phyloP scores from a whole-genome alignment of 1,140 invertebrate species.

The Gonatopus flavifemur region DNA sequence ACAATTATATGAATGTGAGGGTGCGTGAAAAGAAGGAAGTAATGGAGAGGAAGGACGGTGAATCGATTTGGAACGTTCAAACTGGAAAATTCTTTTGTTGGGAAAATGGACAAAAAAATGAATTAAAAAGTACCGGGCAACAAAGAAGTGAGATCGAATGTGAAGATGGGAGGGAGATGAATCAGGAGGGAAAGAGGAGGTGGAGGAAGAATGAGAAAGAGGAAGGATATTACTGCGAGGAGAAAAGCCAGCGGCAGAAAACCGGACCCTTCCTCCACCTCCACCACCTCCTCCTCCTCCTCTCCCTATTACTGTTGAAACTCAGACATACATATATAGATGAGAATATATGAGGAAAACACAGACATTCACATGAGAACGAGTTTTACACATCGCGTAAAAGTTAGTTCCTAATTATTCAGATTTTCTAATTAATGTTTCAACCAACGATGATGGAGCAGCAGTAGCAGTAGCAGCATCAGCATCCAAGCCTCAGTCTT shows the following conservation, averaged over 20 bases:
- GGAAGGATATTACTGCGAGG: slow-evolving; percentile 6
- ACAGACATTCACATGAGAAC: no score
- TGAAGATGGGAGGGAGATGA: slow-evolving; percentile 4
- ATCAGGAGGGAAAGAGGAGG: background rate
- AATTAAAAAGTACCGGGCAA: slow-evolving; percentile 24
- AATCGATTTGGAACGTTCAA: slow-evolving; percentile 49
- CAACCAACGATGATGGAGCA: slow-evolving; percentile 49
- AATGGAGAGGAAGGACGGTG: slow-evolving; percentile 30
- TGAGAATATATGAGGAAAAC: no score
- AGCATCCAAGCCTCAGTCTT: slow-evolving; percentile 40
- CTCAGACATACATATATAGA: background rate
- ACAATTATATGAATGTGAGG: no score
- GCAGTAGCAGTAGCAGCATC: no score
- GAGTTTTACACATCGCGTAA: slow-evolving; percentile 41
- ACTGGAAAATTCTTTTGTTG: slow-evolving; percentile 31
- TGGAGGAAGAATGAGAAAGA: background rate
- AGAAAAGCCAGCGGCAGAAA: slow-evolving; percentile 19
- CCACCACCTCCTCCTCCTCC: background rate
- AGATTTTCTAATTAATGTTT: slow-evolving; percentile 58
- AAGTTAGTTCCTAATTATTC: slow-evolving; percentile 58
- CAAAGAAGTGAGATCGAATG: slow-evolving; percentile 19
- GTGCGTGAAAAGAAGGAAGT: no score
- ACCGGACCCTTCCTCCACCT: slow-evolving; percentile 10
- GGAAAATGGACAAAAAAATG: no score
- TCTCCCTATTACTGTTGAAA: background rate